Percentiles rank a stretch among this genome's conserved stretches.
Conservation (phyloP, 2,888 invertebrate genomes). For the Pantelozetes paolii region DNA sequence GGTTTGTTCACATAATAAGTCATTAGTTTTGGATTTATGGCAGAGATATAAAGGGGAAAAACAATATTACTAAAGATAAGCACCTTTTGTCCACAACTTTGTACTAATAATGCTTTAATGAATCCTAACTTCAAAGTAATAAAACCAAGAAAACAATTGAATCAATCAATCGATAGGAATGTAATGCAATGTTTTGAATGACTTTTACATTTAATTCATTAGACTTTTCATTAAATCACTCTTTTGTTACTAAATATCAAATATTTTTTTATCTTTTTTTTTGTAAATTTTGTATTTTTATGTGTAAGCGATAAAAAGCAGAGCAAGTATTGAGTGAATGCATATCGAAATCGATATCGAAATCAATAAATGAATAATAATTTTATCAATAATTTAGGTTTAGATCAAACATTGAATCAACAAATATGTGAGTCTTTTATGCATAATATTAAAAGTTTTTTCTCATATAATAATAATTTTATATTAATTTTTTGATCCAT, state of each 20-base stretch:
- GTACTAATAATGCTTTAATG: no score
- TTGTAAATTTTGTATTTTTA: no score
- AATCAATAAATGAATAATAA: no score
- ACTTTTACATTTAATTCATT: background rate
- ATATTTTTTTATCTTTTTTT: background rate
- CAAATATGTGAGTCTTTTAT: no score
- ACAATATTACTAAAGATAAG: background rate
- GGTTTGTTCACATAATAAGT: background rate
- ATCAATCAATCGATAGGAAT: background rate
- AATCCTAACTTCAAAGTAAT: no score
- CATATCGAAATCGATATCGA: background rate
- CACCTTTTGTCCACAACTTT: background rate
- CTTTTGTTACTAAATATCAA: slow-evolving; percentile 11
- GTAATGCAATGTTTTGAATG: background rate
- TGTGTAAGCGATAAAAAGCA: background rate
- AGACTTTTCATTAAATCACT: background rate
- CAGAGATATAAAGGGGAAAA: background rate
- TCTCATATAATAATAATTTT: background rate
- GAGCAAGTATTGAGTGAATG: slow-evolving; percentile 1
- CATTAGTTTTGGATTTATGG: background rate
- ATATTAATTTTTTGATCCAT: background rate
- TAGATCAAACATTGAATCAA: no score
- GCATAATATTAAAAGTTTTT: no score
- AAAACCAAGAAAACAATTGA: background rate
- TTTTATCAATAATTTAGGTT: no score